Evolutionary conservation across 2,113 vertebrate genomes (phyloP), one percentile per base, ranked within the genome.

Genomic region (Eolophus roseicapilla): DNA sequence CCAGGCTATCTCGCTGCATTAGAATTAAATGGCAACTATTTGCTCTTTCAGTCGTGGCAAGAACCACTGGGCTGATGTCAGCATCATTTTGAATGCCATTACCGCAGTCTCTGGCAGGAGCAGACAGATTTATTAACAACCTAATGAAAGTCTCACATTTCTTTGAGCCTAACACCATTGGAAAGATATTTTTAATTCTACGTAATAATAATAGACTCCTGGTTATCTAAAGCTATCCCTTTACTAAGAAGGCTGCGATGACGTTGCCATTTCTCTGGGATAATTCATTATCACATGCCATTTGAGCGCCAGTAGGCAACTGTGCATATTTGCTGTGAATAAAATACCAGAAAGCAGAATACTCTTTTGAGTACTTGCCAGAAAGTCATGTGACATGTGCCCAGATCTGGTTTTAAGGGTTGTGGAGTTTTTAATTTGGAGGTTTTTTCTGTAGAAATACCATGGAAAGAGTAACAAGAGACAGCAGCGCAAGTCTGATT

Each of bases 21-120:
- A 89, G 91, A 96, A 96, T 90, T 88, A 93, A 97, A 94, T 27
- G 50, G 53, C 41, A 95, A 70, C 78, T 88, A 67, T 82, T 76
- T 92, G 73, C 43, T 90, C 43, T 77, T 88, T 91, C 83, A 95
- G 60, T 59, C 16, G 11, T 57, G 55, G 46, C 64, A 92, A 95
- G 92, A 71, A 33, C 44, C 78, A 80, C 44, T 80, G 82, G 49
- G 85, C 59, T 93, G 82, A 91, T 65, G 43, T 82, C 69, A 93
- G 78, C 76, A 91, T 95, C 77, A 75, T 46, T 95, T 82, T 78
- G 91, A 88, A 95, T 60, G 49, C 35, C 69, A 93, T 81, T 81
- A 93, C 67, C 9, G 2, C 47, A n/a, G 77, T 75, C 90, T 59
- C 60, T 52, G 87, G 28, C 39, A 80, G 57, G 69, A 92, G 75